Evolutionary conservation across 1,140 invertebrate genomes (phyloP), one percentile per base, ranked within the genome.

Genomic region (Diabrotica virgifera): DNA sequence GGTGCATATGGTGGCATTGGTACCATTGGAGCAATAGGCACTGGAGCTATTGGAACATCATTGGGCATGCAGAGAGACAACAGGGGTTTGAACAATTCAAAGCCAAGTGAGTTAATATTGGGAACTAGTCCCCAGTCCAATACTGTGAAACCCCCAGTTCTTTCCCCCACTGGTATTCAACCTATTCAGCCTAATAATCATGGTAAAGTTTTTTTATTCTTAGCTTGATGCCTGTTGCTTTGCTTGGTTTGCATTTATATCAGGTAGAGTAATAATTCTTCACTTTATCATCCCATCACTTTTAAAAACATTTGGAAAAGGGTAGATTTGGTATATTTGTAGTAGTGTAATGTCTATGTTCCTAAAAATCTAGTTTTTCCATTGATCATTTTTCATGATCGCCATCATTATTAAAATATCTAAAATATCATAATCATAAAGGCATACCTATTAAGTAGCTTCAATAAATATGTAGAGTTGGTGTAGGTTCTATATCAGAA

Each of bases 51-150:
- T 76, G 86, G 87, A 37, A 84, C 86, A 24, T 82, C 84, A 67
- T 82, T 85, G 65, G 81, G 82, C 59, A 81, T 85, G 77, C 78
- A 80, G 68, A 77, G 79, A 59, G 80, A 81, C 72, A 77, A 78
- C 11, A 80, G 82, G 70, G 77, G 78, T 81, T 59, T 81, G 79
- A 70, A 74, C 80, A 56, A 81, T 84, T 75, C 83, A 83, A 76
- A 89, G 82, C 85, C 87, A 83, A 91, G 89, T 90, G 87, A 91
- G 89, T 90, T 89, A 83, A 77, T 76, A 69, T 86, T 88, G 37
- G 82, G 82, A 72, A 78, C 68, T 24, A 14, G 59, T 12, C 36
- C 66, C 14, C 62, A 67, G 40, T 61, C 68, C 78, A 46, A 46
- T 46, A 46, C 40, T 10, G 40, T 46, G 40, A 80, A 66, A 51